phyloP scores from a whole-genome alignment of 2,888 invertebrate species.

The Ceratothoa steindachneri region DNA sequence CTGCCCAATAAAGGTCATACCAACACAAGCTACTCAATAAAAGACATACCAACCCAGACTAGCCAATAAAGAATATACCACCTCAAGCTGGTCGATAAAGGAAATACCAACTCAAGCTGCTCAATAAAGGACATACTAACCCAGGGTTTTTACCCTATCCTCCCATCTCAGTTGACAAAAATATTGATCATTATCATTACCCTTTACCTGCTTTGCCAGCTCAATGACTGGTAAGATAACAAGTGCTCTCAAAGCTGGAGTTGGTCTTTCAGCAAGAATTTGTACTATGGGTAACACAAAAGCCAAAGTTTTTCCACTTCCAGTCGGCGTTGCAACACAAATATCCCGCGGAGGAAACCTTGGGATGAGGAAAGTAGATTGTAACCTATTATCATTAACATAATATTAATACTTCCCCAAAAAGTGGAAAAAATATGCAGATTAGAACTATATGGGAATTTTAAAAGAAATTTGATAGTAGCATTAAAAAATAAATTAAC shows the following conservation, averaged over 20 bases:
- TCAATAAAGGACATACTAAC: no score
- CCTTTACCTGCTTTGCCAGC: slow-evolving; percentile 74
- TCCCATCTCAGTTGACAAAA: no score
- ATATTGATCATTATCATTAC: no score
- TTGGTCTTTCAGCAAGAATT: slow-evolving; percentile 58
- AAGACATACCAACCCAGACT: no score
- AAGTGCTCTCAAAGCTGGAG: slow-evolving; percentile 68
- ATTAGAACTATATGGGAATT: background rate
- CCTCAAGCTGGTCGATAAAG: no score
- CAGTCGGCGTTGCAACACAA: slow-evolving; percentile 95
- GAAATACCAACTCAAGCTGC: no score
- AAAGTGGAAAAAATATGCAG: background rate
- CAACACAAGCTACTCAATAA: no score
- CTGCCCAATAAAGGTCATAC: no score
- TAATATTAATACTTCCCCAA: background rate
- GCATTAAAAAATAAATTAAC: background rate
- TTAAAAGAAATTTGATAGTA: background rate
- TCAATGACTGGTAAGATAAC: slow-evolving; percentile 91
- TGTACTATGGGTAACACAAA: slow-evolving; percentile 89
- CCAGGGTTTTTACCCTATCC: no score
- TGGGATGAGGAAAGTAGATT: background rate
- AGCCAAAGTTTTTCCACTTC: slow-evolving; percentile 93
- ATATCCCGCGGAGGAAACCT: slow-evolving; percentile 75
- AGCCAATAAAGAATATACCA: no score
- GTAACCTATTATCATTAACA: background rate